Conservation (phyloP, 2,797 vertebrate genomes). For the Onychomys torridus region DNA sequence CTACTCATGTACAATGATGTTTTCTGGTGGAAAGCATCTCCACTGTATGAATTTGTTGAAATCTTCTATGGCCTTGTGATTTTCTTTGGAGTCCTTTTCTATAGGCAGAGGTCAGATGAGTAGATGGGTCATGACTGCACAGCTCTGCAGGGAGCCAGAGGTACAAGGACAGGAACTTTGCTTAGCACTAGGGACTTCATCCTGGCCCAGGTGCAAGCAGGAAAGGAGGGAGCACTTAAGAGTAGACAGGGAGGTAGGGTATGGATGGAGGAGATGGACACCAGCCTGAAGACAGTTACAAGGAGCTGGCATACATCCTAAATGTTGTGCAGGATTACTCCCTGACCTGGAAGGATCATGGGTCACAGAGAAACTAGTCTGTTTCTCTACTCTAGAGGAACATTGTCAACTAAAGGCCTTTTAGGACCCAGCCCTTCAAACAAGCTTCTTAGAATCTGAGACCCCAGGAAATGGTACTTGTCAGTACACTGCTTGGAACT, state of each 20-base stretch:
- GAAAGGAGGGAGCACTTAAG: not conserved
- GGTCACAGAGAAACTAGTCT: not conserved
- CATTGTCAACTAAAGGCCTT: not conserved
- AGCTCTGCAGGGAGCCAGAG: not conserved
- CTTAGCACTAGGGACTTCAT: not conserved
- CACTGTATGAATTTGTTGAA: not conserved
- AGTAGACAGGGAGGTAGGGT: not conserved
- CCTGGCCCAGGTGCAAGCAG: not conserved
- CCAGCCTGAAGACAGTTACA: not conserved
- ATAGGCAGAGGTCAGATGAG: not conserved
- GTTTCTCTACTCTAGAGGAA: not conserved
- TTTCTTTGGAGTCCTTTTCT: fast-evolving
- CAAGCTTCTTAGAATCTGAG: not conserved
- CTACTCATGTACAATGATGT: not conserved
- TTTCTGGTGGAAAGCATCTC: not conserved
- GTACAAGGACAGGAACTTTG: fast-evolving
- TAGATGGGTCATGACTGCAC: not conserved
- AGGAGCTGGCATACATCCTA: not conserved
- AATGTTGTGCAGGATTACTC: not conserved
- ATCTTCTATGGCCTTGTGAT: not conserved
- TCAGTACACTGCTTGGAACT: no score
- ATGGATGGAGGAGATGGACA: not conserved
- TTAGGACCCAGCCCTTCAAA: not conserved
- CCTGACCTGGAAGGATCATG: not conserved
- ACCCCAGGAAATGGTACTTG: not conserved